phyloP scores from a whole-genome alignment of 2,113 vertebrate species.

The Edolisoma coerulescens region DNA sequence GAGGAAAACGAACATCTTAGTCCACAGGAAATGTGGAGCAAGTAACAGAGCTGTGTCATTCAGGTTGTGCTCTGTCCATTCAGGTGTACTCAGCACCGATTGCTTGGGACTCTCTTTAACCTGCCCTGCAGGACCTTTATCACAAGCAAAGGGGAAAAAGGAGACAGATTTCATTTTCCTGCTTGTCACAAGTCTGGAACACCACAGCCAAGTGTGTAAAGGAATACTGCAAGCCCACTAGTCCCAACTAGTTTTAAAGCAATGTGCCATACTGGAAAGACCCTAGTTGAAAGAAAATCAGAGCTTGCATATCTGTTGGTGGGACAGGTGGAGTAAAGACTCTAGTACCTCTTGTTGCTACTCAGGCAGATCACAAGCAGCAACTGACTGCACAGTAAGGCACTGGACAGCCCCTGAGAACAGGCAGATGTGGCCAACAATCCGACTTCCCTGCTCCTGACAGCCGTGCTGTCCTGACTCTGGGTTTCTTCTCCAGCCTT shows the following conservation, averaged over 20 bases:
- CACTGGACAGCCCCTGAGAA: neutral
- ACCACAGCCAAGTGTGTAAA: neutral
- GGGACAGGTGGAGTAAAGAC: neutral
- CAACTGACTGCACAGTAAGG: neutral
- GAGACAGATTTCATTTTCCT: neutral
- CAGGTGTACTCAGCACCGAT: neutral
- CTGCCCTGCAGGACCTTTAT: neutral
- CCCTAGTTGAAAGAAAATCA: neutral
- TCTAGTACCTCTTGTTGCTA: neutral
- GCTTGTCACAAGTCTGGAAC: neutral
- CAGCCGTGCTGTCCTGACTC: rapidly evolving
- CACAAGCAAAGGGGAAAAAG: neutral
- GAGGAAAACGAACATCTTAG: neutral
- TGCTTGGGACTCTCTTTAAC: neutral
- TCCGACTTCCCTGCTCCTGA: rapidly evolving
- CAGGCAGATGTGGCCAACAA: neutral
- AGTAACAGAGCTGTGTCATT: neutral
- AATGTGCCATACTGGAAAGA: neutral
- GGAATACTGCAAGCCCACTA: neutral
- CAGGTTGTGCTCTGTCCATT: neutral
- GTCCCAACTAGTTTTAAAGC: neutral
- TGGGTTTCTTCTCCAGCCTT: neutral
- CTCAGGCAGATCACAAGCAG: neutral
- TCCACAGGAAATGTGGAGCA: neutral
- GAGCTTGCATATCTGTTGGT: neutral